Evolutionary conservation across 2,888 invertebrate species (phyloP), one percentile per base, ranked within the genome.

Genomic region (Orthonevra nobilis): DNA sequence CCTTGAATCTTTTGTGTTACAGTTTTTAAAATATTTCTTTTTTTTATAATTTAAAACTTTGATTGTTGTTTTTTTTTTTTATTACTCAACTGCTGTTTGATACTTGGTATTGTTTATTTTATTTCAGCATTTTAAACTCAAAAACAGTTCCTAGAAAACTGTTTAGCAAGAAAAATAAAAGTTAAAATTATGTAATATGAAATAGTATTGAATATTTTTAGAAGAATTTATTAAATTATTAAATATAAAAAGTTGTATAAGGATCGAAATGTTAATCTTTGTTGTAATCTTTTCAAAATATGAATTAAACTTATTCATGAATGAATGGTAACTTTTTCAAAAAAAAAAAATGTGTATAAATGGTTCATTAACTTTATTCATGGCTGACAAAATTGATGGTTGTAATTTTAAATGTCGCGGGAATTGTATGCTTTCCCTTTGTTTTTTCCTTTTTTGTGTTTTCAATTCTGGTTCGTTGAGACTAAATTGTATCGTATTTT

Each of bases 251-350:
- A 28, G 30, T 38, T 60, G 46, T 42, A 28, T 52, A 17, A 36
- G 61, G 74, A 69, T 69, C 69, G 61, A 69, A 69, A 56, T 68
- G 19, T 68, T 68, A n/a, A n/a, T n/a, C n/a, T n/a, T n/a, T n/a
- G n/a, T n/a, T n/a, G 40, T 19, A 38, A 19, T 20, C 10, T 14
- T 60, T 72, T 28, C 54, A 12, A 30, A 19, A n/a, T 23, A 32
- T 54, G 23, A 63, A 63, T 60, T 42, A 34, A 70, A 61, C 14
- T 26, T 48, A 19, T 69, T 42, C 32, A 23, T 42, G 32, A 56
- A 58, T 58, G 10, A 32, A 9, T 32, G 9, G 10, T 4, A 23
- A 23, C n/a, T n/a, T n/a, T n/a, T n/a, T 12, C 10, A 12, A 12
- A 30, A 20, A n/a, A 30, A 19, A 17, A 5, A 19, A 28, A 44